Base-by-base conservation (phyloP, 2,888 invertebrate species). In the Diarsia brunnea region DNA sequence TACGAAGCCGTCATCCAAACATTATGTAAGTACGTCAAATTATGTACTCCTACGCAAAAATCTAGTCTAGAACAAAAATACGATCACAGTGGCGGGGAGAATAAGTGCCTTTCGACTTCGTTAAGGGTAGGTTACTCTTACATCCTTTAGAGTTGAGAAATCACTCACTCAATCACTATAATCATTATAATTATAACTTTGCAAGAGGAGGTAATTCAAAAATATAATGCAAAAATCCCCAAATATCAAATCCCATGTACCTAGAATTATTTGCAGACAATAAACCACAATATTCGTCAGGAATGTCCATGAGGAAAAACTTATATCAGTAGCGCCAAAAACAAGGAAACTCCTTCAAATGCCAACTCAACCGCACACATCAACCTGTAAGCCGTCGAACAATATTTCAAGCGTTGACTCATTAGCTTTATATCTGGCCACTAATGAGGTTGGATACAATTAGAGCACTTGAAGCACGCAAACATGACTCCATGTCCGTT, bases 391-490 rank as follows among this genome's bases (percentile, higher is more conserved):
- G 60, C 43, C 21, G 43, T 55, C 61, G 38, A 71, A 73, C 67
- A 75, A 80, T 75, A 83, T 73, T 77, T 67, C n/a, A 65, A 69
- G 58, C 70, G 71, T 80, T 65, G 68, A 76, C 43, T 78, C 73
- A 75, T 78, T 68, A 69, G 58, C 68, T 73, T 58, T 55, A 64
- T 78, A 74, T 73, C 75, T 69, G 67, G 58, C 53, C 55, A 69
- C 75, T 80, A 80, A 82, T 80, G 71, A 84, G 71, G 73, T 75
- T 73, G 67, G 74, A 81, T 74, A 78, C 70, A 77, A 78, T 82
- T 85, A 75, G 73, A 73, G 69, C 75, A 80, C 73, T 79, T 75
- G 73, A 78, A 73, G 79, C 88, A 89, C 87, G 87, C 88, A 78
- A 89, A 76, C 78, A 84, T 81, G 80, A 47, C 65, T 78, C 64